These are phyloP conservation scores for Microctonus hyperodae DNA, from an alignment of 2,888 invertebrate species.

Conservation along the genomic window DNA sequence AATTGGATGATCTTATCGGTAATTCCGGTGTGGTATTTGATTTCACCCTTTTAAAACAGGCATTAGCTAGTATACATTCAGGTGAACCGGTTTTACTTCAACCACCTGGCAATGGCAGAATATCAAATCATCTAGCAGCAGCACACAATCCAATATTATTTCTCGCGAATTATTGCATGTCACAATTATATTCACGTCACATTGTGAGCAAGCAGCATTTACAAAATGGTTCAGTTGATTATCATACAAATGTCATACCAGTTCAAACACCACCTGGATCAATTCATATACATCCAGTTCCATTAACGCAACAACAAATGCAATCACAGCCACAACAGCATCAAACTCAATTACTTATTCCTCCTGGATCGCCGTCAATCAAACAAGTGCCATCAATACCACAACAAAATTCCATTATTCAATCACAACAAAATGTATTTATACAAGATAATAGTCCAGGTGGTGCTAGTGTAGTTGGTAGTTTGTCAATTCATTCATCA, in stretches of 20 bases:
- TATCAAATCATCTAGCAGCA: slow-evolving; percentile 57
- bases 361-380: slow-evolving; percentile 59
- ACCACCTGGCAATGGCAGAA: slow-evolving; percentile 48
- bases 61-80: slow-evolving; percentile 70
- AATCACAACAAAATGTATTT: slow-evolving; percentile 56
- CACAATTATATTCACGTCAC: slow-evolving; percentile 74
- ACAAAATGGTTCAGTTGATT: slow-evolving; percentile 65
- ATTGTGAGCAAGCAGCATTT: slow-evolving; percentile 68
- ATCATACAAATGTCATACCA: slow-evolving; percentile 52
- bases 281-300: slow-evolving; percentile 51
- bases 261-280: slow-evolving; percentile 56
- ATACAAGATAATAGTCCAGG: slow-evolving; percentile 46
- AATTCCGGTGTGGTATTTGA: slow-evolving; percentile 74
- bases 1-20: slow-evolving; percentile 74
- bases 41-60: slow-evolving; percentile 73
- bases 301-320: slow-evolving; percentile 41
- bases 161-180: slow-evolving; percentile 80
- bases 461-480: slow-evolving; percentile 38
- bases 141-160: slow-evolving; percentile 76
- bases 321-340: slow-evolving; percentile 40
- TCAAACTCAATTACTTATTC: slow-evolving; percentile 49
- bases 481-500: slow-evolving; percentile 63
- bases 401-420: slow-evolving; percentile 53
- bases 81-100: slow-evolving; percentile 65
- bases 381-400: slow-evolving; percentile 50